A percentile compares a stretch with the other conserved stretches of the same genome.
These are phyloP conservation scores for Drosophila multiciliata DNA, from an alignment of 2,888 invertebrate species.

Conservation along the genomic window DNA sequence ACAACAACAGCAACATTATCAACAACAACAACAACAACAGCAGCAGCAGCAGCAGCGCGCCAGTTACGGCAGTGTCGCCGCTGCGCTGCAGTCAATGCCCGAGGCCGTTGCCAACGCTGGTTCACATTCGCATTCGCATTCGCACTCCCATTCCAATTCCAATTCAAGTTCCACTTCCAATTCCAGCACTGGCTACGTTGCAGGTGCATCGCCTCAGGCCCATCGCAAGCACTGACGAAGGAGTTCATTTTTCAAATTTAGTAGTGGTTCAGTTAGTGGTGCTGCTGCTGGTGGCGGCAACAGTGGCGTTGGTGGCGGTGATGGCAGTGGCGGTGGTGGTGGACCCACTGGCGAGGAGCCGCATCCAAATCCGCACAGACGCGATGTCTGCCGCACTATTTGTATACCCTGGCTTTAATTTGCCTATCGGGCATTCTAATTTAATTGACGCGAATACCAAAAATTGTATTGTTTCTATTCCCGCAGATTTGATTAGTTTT, in stretches of 20 bases:
- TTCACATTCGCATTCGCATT: conserved; percentile 17
- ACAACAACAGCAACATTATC: conserved; percentile 16
- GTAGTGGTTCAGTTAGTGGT: conserved; percentile 49
- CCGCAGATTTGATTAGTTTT: conserved; percentile 15
- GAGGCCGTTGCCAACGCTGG: conserved; percentile 44
- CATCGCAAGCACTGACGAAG: conserved; percentile 85
- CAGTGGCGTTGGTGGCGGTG: conserved; percentile 27
- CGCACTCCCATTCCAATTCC: conserved; percentile 9
- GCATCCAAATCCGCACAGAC: conserved; percentile 66
- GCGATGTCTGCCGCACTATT: conserved; percentile 82
- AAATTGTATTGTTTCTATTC: background rate
- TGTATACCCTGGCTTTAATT: conserved; percentile 84
- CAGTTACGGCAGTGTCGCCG: conserved; percentile 75
- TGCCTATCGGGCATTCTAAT: conserved; percentile 1
- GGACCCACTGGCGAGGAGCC: conserved; percentile 76
- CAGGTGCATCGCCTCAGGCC: conserved; percentile 71
- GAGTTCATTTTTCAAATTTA: conserved; percentile 83
- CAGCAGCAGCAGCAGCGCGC: conserved; percentile 66
- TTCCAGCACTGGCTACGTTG: conserved; percentile 51
- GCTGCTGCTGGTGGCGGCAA: conserved; percentile 29
- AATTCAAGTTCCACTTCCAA: conserved; percentile 36
- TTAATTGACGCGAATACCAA: conserved; percentile 2
- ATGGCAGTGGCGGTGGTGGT: conserved; percentile 61
- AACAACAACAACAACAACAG: conserved; percentile 34
- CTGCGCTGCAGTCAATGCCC: conserved; percentile 68